Evolutionary conservation across 2,888 invertebrate species (phyloP).

Genomic region (Litoditis marina): DNA sequence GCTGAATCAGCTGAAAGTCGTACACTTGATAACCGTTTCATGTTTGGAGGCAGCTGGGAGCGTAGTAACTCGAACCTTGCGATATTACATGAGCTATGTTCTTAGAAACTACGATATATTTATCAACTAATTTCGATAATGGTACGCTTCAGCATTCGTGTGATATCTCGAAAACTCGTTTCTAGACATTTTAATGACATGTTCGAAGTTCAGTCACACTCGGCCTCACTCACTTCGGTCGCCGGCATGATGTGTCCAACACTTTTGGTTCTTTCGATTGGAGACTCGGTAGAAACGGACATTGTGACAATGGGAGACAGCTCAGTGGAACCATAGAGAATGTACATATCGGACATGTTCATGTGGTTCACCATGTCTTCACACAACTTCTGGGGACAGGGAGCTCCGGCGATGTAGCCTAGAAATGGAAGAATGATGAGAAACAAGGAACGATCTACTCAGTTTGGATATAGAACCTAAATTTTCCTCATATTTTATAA

Average conservation of each 20-base stretch:
- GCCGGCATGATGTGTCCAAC: constrained; percentile 10
- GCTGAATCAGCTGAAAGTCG: too few relatives aligned
- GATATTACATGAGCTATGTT: too few relatives aligned
- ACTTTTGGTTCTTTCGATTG: constrained; percentile 4
- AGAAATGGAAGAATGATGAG: too few relatives aligned
- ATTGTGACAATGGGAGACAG: constrained; percentile 15
- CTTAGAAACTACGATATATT: too few relatives aligned
- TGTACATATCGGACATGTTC: constrained; percentile 59
- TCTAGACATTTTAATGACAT: constrained; percentile 63
- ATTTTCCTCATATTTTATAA: neutral
- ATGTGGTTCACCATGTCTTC: constrained; percentile 63
- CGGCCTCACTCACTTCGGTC: constrained; percentile 44
- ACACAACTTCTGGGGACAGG: constrained; percentile 69
- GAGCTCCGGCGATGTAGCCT: constrained; percentile 74
- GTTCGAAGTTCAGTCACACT: constrained; percentile 67
- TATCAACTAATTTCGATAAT: too few relatives aligned
- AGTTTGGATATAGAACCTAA: neutral
- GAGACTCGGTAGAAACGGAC: neutral
- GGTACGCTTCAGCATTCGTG: constrained; percentile 63
- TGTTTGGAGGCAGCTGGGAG: too few relatives aligned
- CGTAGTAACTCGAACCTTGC: too few relatives aligned
- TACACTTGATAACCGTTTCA: too few relatives aligned
- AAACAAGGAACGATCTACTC: too few relatives aligned
- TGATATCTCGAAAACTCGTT: constrained; percentile 68
- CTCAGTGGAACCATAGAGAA: constrained; percentile 11